Base-by-base conservation (phyloP, 2,888 invertebrate genomes). In the Athalia circularis region DNA sequence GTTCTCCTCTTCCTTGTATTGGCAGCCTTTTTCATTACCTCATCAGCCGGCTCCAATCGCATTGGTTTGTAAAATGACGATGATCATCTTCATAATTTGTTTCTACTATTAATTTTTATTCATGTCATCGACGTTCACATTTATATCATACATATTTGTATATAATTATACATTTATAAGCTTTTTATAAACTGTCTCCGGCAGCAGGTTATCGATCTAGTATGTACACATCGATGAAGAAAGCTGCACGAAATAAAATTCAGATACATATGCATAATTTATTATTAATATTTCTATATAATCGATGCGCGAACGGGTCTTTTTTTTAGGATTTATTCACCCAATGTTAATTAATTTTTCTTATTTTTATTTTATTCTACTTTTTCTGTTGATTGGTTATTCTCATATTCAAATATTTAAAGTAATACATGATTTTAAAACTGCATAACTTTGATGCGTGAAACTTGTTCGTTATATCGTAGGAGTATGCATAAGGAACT, bases 401-500 rank as follows among this genome's bases (percentile, higher is more conserved):
- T 64, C 13, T 64, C 13, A 11, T 45, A 11, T 64, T 9, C 6
- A 52, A 4, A 5, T 9, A 50, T 67, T 7, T 8, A 52, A 15
- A 15, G 29, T 52, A 11, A 45, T 61, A 61, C 8, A 72, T 29
- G 29, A 29, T 29, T 29, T 29, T 29, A 29, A 29, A 29, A 29
- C 29, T 29, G 29, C 29, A 29, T 29, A 1, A 1, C 29, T 29
- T 29, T 29, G 29, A 29, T 29, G 29, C 29, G 0, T 29, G 29
- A 29, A 29, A 29, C 29, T 29, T 29, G 29, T 29, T 29, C 1
- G 29, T n/a, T 43, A 13, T 11, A n/a, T 64, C 9, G 8, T 9
- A 89, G 95, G 95, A 82, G 92, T 95, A 75, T 96, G 96, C 90
- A 94, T 96, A 80, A 94, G 96, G 84, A 97, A 97, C 91, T 97